Evolutionary conservation across 2,797 vertebrate genomes (phyloP).

Genomic region (Chaetophractus vellerosus): DNA sequence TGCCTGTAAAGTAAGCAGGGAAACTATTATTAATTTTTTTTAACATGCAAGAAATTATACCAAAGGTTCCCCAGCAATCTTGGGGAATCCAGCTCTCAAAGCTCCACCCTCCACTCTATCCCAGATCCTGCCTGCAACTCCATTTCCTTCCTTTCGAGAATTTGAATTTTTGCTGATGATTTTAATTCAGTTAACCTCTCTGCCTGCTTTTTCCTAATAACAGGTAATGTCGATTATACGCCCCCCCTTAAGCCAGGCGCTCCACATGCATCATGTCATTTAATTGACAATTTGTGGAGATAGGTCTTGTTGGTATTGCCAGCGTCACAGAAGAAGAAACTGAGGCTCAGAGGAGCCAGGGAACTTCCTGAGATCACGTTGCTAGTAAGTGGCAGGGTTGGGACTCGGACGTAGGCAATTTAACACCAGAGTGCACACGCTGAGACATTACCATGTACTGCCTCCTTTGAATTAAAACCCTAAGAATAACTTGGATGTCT

Average conservation of each 20-base stretch:
- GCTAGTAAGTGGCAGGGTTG: background rate
- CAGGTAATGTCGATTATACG: background rate
- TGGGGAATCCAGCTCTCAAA: background rate
- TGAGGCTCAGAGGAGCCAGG: background rate
- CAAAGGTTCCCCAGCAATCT: background rate
- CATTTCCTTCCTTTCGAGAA: background rate
- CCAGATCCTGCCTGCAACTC: background rate
- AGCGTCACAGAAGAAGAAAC: background rate
- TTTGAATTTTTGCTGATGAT: conserved; percentile 7
- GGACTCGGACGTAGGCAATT: background rate
- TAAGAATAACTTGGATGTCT: background rate
- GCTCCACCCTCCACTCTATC: background rate
- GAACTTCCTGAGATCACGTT: background rate
- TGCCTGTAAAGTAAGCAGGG: conserved; percentile 24
- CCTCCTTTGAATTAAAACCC: conserved; percentile 11
- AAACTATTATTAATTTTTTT: conserved; percentile 36
- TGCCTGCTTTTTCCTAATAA: background rate
- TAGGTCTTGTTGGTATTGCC: background rate
- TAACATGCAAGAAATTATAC: background rate
- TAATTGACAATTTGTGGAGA: background rate
- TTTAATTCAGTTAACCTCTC: background rate
- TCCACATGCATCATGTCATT: background rate
- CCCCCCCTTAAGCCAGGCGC: background rate
- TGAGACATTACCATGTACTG: background rate
- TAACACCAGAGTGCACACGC: fast-evolving